These are phyloP conservation scores for Scaptomyza cyrtandrae DNA, from an alignment of 2,888 invertebrate species.

Conservation along the genomic window DNA sequence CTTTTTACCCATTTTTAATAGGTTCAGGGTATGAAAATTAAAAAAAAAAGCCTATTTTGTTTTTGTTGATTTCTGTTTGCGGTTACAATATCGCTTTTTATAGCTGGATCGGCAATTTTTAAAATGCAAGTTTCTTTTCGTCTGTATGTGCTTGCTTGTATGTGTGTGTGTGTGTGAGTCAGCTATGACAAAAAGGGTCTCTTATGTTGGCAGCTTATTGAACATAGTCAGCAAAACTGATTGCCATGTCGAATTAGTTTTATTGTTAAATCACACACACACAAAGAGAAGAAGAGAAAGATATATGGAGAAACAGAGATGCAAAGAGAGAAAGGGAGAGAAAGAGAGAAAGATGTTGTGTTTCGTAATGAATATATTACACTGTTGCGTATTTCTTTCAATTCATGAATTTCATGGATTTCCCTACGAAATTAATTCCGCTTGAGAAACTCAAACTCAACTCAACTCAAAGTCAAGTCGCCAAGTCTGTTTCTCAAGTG, in stretches of 20 bases:
- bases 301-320: background rate
- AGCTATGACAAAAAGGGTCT: conserved; percentile 52
- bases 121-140: conserved; percentile 56
- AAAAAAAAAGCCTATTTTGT: too few relatives aligned
- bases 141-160: conserved; percentile 21
- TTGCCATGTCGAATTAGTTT: conserved; percentile 75
- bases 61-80: background rate
- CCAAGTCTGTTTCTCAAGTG: conserved; percentile 43
- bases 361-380: conserved; percentile 65
- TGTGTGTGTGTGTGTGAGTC: conserved; percentile 45
- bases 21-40: too few relatives aligned
- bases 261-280: conserved; percentile 69
- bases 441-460: conserved; percentile 66
- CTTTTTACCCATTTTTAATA: too few relatives aligned
- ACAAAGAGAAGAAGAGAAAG: background rate
- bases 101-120: conserved; percentile 67
- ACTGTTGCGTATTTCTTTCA: conserved; percentile 67
- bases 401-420: conserved; percentile 80
- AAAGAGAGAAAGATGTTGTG: conserved; percentile 6
- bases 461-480: conserved; percentile 10
- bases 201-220: conserved; percentile 39
- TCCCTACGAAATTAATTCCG: conserved; percentile 71
- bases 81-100: conserved; percentile 50
- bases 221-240: conserved; percentile 54
- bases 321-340: conserved; percentile 2